Evolutionary conservation across 1,140 invertebrate genomes (phyloP), one percentile per base, ranked within the genome.

Genomic region (Campodea augens): DNA sequence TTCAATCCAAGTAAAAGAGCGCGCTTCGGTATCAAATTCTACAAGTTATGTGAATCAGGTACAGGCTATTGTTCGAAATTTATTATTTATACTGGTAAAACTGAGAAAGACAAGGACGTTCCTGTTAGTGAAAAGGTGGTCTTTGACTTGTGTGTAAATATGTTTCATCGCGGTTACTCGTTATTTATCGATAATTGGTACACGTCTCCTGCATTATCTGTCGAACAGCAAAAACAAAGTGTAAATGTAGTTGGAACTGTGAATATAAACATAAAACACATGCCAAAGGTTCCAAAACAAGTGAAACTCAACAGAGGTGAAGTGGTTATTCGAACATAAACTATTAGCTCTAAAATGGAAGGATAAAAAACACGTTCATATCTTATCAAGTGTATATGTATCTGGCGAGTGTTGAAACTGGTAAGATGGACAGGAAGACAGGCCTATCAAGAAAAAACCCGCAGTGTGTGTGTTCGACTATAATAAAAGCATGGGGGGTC

Each of bases 391-490:
- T n/a, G n/a, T n/a, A n/a, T n/a, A n/a, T n/a, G n/a, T n/a, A n/a
- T n/a, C n/a, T n/a, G n/a, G n/a, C n/a, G n/a, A n/a, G n/a, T n/a
- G n/a, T n/a, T n/a, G n/a, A n/a, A n/a, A n/a, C n/a, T n/a, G n/a
- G n/a, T n/a, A n/a, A n/a, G n/a, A n/a, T n/a, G n/a, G n/a, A n/a
- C n/a, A n/a, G n/a, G n/a, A n/a, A n/a, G n/a, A n/a, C n/a, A n/a
- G n/a, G n/a, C n/a, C n/a, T n/a, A n/a, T n/a, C n/a, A n/a, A n/a
- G n/a, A n/a, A n/a, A n/a, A n/a, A n/a, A n/a, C n/a, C n/a, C n/a
- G n/a, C n/a, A n/a, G n/a, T n/a, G n/a, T n/a, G n/a, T n/a, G 52
- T 57, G 12, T 44, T 50, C 0, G 53, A 57, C 38, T 58, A 58
- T 40, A 58, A 56, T 43, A 51, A 51, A 22, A 27, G 23, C 24